Percentiles rank a stretch among this genome's conserved stretches.
phyloP scores from a whole-genome alignment of 1,140 invertebrate genomes.

The Chironomus tepperi region DNA sequence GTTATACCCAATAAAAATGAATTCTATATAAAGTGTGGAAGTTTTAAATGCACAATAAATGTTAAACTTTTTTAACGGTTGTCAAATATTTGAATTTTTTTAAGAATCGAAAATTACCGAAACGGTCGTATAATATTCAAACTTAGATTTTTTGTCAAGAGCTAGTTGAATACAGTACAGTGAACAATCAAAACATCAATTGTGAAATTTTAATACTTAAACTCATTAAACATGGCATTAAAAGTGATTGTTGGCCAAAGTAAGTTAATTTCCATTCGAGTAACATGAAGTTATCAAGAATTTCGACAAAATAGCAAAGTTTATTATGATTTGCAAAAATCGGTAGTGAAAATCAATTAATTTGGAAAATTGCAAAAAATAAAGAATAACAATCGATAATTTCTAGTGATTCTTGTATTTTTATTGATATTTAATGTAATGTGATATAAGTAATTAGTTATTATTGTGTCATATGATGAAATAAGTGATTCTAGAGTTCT shows the following conservation, averaged over 20 bases:
- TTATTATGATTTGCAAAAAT: background rate
- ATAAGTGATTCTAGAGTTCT: conserved; percentile 32
- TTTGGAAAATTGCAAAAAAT: background rate
- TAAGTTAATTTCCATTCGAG: conserved; percentile 28
- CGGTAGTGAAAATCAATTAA: background rate
- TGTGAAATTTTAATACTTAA: background rate
- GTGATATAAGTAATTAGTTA: background rate
- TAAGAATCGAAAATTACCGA: too few species aligned
- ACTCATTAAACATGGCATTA: conserved; percentile 32
- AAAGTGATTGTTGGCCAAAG: conserved; percentile 37
- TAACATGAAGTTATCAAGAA: conserved; percentile 24
- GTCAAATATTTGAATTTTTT: too few species aligned
- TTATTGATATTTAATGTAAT: too few species aligned
- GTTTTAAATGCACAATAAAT: too few species aligned
- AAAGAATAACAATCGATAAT: conserved; percentile 19
- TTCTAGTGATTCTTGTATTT: background rate
- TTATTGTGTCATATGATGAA: too few species aligned
- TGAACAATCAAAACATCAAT: too few species aligned
- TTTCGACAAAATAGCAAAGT: background rate
- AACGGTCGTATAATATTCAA: too few species aligned
- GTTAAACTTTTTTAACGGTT: too few species aligned
- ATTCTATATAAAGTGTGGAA: too few species aligned
- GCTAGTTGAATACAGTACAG: too few species aligned
- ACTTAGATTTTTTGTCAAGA: too few species aligned
- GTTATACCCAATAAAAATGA: too few species aligned